A percentile compares a stretch with the other conserved stretches of the same genome.
Conservation (phyloP, 2,113 vertebrate genomes). For the Colinus virginianus region DNA sequence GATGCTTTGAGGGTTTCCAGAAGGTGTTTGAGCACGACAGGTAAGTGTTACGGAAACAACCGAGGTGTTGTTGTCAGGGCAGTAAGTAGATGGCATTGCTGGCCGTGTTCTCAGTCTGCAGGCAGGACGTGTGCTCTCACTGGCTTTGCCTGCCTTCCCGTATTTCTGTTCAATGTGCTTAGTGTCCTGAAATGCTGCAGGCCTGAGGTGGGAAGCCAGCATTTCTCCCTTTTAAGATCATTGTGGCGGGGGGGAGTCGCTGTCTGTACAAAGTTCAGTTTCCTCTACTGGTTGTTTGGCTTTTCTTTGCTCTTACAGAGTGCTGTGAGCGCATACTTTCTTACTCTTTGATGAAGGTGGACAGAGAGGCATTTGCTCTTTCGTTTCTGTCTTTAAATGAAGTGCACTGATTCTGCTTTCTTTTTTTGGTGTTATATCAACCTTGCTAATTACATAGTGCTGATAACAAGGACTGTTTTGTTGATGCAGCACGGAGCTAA, state of each 20-base stretch:
- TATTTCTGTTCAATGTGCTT: neutral
- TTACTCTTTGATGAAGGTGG: neutral
- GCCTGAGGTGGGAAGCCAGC: neutral
- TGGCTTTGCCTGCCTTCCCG: neutral
- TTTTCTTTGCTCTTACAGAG: neutral
- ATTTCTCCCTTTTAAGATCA: neutral
- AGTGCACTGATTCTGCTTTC: neutral
- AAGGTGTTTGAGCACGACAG: constrained; percentile 98
- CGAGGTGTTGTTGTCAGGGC: neutral
- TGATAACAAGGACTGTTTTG: constrained; percentile 32
- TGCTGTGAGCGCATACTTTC: neutral
- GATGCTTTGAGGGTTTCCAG: constrained; percentile 93
- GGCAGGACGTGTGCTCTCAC: neutral
- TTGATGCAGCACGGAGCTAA: constrained; percentile 86
- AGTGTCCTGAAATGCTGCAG: neutral
- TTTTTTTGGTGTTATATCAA: neutral
- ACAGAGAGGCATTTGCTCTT: neutral
- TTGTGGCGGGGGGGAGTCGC: no score
- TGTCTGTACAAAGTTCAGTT: neutral
- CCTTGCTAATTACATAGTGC: neutral
- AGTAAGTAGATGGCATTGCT: neutral
- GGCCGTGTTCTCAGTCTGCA: neutral
- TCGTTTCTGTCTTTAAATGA: neutral
- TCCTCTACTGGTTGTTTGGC: neutral
- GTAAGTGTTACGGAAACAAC: constrained; percentile 70